phyloP scores from a whole-genome alignment of 2,888 invertebrate genomes.

The Ichneumoninae sp. region DNA sequence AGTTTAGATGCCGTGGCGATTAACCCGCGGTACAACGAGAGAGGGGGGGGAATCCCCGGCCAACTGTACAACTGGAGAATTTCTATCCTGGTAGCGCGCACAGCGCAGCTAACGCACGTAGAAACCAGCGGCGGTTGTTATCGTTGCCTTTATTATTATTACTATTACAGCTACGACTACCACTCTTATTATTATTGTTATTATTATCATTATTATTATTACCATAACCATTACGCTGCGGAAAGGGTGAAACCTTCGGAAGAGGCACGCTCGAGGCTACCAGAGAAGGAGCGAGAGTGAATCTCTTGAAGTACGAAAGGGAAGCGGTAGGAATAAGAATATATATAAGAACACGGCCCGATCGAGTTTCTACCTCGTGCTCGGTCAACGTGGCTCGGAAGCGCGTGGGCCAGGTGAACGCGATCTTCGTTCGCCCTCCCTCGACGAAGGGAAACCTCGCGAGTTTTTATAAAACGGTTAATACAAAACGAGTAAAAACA shows the following conservation, averaged over 20 bases:
- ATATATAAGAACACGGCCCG: background rate
- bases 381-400: background rate
- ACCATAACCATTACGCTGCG: constrained; percentile 55
- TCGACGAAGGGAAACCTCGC: background rate
- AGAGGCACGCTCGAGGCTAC: constrained; percentile 26
- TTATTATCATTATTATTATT: constrained; percentile 49
- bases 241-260: constrained; percentile 47
- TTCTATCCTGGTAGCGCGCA: constrained; percentile 48
- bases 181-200: constrained; percentile 47
- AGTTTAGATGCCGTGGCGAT: constrained; percentile 57
- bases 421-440: background rate
- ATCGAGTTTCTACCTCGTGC: constrained; percentile 43
- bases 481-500: background rate
- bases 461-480: constrained; percentile 5
- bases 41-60: background rate
- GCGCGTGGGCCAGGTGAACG: background rate
- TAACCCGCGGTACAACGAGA: constrained; percentile 47
- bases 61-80: constrained; percentile 44
- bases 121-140: constrained; percentile 61
- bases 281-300: background rate
- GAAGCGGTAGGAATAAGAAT: constrained; percentile 61
- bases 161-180: constrained; percentile 53
- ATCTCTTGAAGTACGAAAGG: constrained; percentile 52
- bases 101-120: constrained; percentile 57
- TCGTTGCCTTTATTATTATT: constrained; percentile 63